Percentiles rank a stretch among this genome's conserved stretches.
These are phyloP conservation scores for Orestias chungarensis DNA, from an alignment of 2,797 vertebrate species.

Conservation along the genomic window DNA sequence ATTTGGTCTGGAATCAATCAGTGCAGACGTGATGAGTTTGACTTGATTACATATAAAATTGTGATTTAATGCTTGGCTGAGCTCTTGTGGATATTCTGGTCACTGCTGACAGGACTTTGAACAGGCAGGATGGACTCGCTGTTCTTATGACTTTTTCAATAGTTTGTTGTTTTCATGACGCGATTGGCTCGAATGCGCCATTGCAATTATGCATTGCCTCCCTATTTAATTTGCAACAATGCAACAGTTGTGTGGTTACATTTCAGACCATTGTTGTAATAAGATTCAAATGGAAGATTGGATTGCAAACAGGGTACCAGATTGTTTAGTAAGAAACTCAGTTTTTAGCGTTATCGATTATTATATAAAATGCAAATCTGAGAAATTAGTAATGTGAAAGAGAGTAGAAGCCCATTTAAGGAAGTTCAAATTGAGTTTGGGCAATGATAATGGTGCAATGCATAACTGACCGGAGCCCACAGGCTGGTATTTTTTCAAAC, in stretches of 20 bases:
- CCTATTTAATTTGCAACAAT: not conserved
- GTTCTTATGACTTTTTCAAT: slow-evolving; percentile 56
- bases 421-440: not conserved
- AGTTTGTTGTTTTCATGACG: slow-evolving; percentile 38
- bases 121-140: slow-evolving; percentile 23
- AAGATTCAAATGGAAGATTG: not conserved
- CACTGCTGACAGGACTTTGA: slow-evolving; percentile 37
- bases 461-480: not conserved
- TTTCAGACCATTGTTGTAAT: not conserved
- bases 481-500: not conserved
- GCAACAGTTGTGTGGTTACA: not conserved
- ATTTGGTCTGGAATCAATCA: slow-evolving; percentile 73
- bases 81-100: slow-evolving; percentile 52
- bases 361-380: not conserved
- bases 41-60: slow-evolving; percentile 76
- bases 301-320: not conserved
- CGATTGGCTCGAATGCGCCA: slow-evolving; percentile 15
- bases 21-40: slow-evolving; percentile 70
- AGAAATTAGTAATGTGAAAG: not conserved
- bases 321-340: not conserved
- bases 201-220: not conserved
- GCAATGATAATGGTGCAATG: not conserved
- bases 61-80: slow-evolving; percentile 69
- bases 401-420: not conserved
- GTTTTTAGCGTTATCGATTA: not conserved